Evolutionary conservation across 2,888 invertebrate genomes (phyloP).

Genomic region (Diachrysia chrysitis): DNA sequence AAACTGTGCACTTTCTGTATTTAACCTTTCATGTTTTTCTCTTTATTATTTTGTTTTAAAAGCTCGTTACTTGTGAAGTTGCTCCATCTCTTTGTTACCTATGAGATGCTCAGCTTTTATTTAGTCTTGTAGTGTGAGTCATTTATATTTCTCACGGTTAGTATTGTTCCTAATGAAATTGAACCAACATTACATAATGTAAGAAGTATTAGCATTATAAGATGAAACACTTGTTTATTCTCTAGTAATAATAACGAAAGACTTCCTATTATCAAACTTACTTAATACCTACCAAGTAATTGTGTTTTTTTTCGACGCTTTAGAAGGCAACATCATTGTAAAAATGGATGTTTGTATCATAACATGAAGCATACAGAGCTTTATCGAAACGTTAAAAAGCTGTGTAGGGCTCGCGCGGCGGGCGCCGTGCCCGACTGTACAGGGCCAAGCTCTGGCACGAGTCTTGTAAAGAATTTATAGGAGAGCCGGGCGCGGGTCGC

Average conservation of each 20-base stretch:
- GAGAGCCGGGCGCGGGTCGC: slow-evolving; percentile 79
- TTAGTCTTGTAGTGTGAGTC: slow-evolving; percentile 6
- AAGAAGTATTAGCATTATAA: background rate
- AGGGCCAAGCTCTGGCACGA: slow-evolving; percentile 84
- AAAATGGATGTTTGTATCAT: background rate
- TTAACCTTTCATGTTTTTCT: slow-evolving; percentile 15
- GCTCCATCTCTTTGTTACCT: background rate
- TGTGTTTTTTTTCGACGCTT: no score
- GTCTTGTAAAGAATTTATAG: slow-evolving; percentile 87
- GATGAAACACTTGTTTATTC: background rate
- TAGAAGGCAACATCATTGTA: no score
- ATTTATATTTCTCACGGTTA: background rate
- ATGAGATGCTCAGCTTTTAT: background rate
- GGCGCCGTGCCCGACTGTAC: slow-evolving; percentile 77
- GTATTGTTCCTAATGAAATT: slow-evolving; percentile 1
- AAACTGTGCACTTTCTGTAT: slow-evolving; percentile 15
- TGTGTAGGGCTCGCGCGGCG: slow-evolving; percentile 67
- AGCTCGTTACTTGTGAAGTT: background rate
- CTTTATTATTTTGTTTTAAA: slow-evolving; percentile 14
- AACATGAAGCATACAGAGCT: background rate
- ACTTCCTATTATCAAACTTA: background rate
- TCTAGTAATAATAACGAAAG: background rate
- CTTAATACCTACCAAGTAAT: no score
- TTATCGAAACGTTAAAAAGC: slow-evolving; percentile 32
- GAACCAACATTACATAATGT: background rate